phyloP scores from a whole-genome alignment of 37 sponge, comb jelly and placozoan species.

The Ianthella basta region DNA sequence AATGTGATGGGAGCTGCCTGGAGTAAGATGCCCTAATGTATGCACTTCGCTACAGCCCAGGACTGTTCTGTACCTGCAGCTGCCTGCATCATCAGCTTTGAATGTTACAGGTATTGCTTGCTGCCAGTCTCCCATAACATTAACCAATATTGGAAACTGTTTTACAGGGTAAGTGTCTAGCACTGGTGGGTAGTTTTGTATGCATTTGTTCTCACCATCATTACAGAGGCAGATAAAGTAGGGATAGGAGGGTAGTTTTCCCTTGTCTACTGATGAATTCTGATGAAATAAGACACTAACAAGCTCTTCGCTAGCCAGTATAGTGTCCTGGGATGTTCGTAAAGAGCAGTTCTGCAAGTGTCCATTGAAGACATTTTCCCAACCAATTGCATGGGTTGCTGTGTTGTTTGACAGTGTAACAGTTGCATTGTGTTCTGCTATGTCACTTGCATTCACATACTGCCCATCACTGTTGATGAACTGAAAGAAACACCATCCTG shows the following conservation, averaged over 20 bases:
- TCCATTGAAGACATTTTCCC: neutral
- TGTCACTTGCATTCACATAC: neutral
- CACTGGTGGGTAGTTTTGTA: too few species aligned
- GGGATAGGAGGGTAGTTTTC: neutral
- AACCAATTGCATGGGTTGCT: neutral
- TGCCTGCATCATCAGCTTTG: too few species aligned
- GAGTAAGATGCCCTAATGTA: too few species aligned
- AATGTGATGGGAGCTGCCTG: too few species aligned
- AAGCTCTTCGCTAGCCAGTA: neutral
- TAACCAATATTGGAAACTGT: too few species aligned
- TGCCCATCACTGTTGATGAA: neutral
- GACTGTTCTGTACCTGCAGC: neutral
- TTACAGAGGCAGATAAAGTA: neutral
- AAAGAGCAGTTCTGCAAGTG: neutral
- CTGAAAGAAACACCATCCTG: slow-evolving; percentile 20
- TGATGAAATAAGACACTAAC: neutral
- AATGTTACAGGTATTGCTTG: too few species aligned
- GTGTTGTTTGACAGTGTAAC: neutral
- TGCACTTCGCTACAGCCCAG: too few species aligned
- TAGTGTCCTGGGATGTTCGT: neutral
- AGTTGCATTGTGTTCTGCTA: neutral
- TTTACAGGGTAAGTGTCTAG: too few species aligned
- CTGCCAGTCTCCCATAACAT: too few species aligned
- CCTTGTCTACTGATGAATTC: neutral
- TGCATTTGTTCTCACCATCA: neutral